phyloP scores from a whole-genome alignment of 2,113 vertebrate genomes.

The Amazona vittata region DNA sequence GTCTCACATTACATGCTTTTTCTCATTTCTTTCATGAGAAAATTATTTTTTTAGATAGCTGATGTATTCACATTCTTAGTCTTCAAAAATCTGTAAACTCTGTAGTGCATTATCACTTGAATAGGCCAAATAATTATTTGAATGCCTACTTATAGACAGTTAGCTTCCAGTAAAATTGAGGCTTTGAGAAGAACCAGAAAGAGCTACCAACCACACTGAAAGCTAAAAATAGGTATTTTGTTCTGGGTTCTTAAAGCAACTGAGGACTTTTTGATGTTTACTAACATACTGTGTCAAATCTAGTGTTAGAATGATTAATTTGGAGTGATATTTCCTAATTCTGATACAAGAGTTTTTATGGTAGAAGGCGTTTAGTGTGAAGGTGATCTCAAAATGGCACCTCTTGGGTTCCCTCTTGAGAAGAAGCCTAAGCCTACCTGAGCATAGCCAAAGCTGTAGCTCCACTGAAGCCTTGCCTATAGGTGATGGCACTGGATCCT shows the following conservation, averaged over 20 bases:
- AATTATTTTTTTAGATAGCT: constrained; percentile 42
- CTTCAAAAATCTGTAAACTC: constrained; percentile 70
- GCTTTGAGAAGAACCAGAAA: constrained; percentile 59
- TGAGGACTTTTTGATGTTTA: not conserved
- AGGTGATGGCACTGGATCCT: not conserved
- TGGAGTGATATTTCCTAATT: not conserved
- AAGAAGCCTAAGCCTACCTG: not conserved
- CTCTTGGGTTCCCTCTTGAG: not conserved
- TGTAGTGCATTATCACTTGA: constrained; percentile 71
- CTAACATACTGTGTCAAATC: constrained; percentile 9
- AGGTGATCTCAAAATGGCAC: not conserved
- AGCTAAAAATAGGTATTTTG: constrained; percentile 59
- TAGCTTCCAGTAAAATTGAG: constrained; percentile 52
- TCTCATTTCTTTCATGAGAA: constrained; percentile 58
- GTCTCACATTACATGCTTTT: constrained; percentile 8
- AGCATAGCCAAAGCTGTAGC: not conserved
- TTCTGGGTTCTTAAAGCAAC: constrained; percentile 54
- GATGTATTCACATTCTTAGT: constrained; percentile 46
- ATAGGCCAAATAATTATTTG: constrained; percentile 69
- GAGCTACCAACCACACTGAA: constrained; percentile 27
- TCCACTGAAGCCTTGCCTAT: not conserved
- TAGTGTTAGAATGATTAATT: constrained; percentile 30
- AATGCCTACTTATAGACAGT: constrained; percentile 61
- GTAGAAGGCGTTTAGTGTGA: not conserved
- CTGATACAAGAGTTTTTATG: not conserved